phyloP scores from a whole-genome alignment of 2,888 invertebrate genomes.

The Leptopilina drosophilae region DNA sequence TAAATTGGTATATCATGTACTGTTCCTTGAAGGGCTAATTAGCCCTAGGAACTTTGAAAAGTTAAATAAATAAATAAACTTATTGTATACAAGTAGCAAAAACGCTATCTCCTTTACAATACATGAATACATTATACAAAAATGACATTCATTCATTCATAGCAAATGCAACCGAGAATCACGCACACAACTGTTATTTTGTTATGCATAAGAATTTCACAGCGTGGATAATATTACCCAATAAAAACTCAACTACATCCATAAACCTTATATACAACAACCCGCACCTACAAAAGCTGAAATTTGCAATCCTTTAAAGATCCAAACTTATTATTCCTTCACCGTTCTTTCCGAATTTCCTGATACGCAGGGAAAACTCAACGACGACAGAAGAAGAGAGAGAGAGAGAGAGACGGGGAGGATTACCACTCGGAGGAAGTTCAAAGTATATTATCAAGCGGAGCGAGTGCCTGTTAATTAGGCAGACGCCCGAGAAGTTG shows the following conservation, averaged over 20 bases:
- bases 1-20: no score
- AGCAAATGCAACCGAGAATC: background rate
- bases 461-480: conserved; percentile 41
- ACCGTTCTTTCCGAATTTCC: conserved; percentile 41
- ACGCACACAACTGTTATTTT: conserved; percentile 21
- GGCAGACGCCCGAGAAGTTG: conserved; percentile 25
- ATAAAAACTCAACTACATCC: conserved; percentile 40
- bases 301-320: conserved; percentile 42
- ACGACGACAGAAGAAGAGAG: background rate
- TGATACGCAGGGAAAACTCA: conserved; percentile 13
- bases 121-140: background rate
- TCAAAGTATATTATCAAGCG: conserved; percentile 41
- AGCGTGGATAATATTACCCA: conserved; percentile 36
- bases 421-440: conserved; percentile 30
- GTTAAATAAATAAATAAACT: no score
- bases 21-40: no score
- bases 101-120: background rate
- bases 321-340: conserved; percentile 40
- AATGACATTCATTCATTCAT: conserved; percentile 24
- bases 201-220: conserved; percentile 27
- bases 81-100: background rate
- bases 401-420: conserved; percentile 12
- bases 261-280: conserved; percentile 20
- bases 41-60: no score
- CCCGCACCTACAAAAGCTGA: background rate